Base-by-base conservation (phyloP, 2,113 vertebrate genomes). In the Nanorana parkeri region DNA sequence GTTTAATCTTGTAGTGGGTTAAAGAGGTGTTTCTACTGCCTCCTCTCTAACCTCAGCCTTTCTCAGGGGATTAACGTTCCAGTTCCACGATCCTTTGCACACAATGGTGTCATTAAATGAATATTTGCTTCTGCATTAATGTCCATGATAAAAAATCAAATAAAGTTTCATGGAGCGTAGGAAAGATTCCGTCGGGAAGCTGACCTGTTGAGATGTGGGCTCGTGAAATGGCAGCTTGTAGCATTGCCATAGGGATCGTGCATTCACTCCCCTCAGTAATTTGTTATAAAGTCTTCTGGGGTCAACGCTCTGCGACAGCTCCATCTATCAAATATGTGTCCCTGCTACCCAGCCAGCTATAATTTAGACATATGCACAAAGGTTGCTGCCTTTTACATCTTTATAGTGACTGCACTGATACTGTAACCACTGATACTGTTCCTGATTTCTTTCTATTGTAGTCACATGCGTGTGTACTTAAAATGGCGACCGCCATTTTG, bases 131-230 rank as follows among this genome's bases (percentile, higher is more conserved):
- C 63, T 28, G 72, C 80, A 83, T 83, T 83, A 83, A 83, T 76
- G 80, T 68, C 64, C 21, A 60, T 83, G 71, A 83, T 83, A 83
- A 83, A 83, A 83, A 67, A 63, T 19, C 58, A 71, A 83, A 26
- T 83, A 83, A 83, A 83, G 60, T 76, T 83, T 83, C 80, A 83
- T 83, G 72, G 71, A 83, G 80, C 80, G 80, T 56, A 76, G 63
- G 54, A 83, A 76, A 68, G 21, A 76, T 41, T 83, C 80, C 63
- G 47, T 68, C 17, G 80, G 80, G 80, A 83, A 56, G 52, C 54
- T 76, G 80, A 83, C 80, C 80, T 60, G 61, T 47, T 15, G 52
- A 75, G 52, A 28, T 75, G 69, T 64, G 65, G 56, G 75, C 64
- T 54, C 68, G 80, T 67, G 52, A 75, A 82, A 82, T 82, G 61